Conservation (phyloP, 2,113 vertebrate species). For the Benthochromis sp. region DNA sequence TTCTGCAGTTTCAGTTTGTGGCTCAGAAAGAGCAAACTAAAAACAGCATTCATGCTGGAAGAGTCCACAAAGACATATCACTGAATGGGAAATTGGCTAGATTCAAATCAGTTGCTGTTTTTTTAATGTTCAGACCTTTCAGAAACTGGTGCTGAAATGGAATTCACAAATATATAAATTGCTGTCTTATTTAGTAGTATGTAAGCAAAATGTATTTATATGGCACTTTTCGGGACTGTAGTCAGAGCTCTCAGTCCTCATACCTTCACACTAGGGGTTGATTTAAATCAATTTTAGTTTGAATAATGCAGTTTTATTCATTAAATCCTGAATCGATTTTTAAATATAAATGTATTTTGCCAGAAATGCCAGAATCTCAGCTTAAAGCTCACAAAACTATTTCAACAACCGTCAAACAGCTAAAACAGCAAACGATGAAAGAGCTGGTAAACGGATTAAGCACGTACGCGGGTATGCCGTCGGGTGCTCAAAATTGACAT, state of each 20-base stretch:
- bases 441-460: neutral
- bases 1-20: neutral
- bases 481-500: fast-evolving
- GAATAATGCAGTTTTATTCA: neutral
- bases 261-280: neutral
- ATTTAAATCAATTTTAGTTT: neutral
- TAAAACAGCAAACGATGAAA: fast-evolving
- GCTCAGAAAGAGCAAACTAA: neutral
- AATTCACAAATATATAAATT: neutral
- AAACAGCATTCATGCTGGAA: neutral
- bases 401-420: neutral
- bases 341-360: neutral
- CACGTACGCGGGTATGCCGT: fast-evolving
- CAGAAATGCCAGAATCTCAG: neutral
- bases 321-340: neutral
- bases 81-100: neutral
- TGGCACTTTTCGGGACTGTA: fast-evolving
- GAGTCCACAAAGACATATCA: neutral
- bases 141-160: neutral
- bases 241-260: neutral
- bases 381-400: neutral
- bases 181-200: fast-evolving
- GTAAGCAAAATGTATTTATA: neutral
- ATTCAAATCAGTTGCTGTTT: neutral
- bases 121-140: neutral